Percentiles rank a stretch among this genome's conserved stretches.
These are phyloP conservation scores for Parasteatoda tepidariorum DNA, from an alignment of 1,140 invertebrate species.

Conservation along the genomic window DNA sequence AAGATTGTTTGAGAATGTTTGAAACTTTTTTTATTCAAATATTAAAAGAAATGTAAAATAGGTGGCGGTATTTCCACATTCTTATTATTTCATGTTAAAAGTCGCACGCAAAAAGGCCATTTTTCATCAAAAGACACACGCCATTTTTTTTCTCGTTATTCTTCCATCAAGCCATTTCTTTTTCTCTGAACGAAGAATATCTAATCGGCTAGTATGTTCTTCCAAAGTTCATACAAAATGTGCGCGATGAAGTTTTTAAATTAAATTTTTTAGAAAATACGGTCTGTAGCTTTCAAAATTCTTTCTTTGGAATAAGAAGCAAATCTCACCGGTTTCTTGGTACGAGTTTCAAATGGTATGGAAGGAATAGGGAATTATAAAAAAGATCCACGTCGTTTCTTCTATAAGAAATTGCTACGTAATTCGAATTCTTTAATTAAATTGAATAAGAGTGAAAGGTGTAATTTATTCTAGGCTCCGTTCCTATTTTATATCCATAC, in stretches of 20 bases:
- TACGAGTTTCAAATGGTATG: neutral
- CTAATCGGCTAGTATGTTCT: conserved; percentile 15
- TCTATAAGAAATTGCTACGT: neutral
- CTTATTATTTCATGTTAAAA: conserved; percentile 30
- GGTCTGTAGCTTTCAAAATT: neutral
- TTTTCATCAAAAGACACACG: conserved; percentile 43
- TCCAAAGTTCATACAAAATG: conserved; percentile 27
- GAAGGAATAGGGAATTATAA: neutral
- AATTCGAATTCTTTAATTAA: conserved; percentile 12
- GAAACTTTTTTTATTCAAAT: conserved; percentile 38
- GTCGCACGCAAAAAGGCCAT: conserved; percentile 25
- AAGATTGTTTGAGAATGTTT: conserved; percentile 16
- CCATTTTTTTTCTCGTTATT: conserved; percentile 17
- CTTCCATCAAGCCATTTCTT: neutral
- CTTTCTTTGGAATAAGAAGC: neutral
- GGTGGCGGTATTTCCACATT: conserved; percentile 34
- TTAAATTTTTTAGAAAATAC: conserved; percentile 34
- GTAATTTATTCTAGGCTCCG: neutral
- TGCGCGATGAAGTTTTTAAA: conserved; percentile 38
- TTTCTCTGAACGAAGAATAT: conserved; percentile 2
- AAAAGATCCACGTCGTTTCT: conserved; percentile 24
- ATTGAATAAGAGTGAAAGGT: neutral
- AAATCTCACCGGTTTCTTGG: neutral
- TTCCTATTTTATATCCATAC: neutral
- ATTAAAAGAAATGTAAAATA: conserved; percentile 54